Base-by-base conservation (phyloP, 2,888 invertebrate genomes). In the Leptopilina myrica region DNA sequence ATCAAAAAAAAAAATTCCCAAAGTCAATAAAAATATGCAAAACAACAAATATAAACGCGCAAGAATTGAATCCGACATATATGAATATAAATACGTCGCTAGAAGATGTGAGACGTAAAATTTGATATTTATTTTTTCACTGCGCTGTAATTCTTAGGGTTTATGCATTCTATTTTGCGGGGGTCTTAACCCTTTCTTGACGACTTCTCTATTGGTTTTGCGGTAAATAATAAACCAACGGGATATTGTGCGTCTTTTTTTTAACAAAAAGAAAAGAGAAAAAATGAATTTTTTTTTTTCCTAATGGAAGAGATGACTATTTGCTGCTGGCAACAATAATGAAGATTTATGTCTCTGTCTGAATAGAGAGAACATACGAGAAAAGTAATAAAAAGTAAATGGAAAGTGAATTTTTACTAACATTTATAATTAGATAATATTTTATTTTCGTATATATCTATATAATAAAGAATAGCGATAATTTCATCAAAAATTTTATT, bases 51-150 rank as follows among this genome's bases (percentile, higher is more conserved):
- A 49, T 49, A 49, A 49, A 49, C 4, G 20, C 4, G 20, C 15
- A 20, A 69, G 46, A 49, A 46, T 53, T 26, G 4, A 14, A 53
- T 69, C 49, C 26, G 14, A 12, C 73, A 73, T 73, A 26, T 14
- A 65, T 65, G 65, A n/a, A n/a, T 73, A 14, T 2, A 14, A 33
- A n/a, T 5, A 20, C 49, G 12, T 11, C 11, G 49, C 12, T 49
- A 49, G 49, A 49, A 49, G 14, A 56, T 73, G 56, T 26, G 33
- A 56, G 56, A 73, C 73, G 73, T 73, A 56, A 73, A 73, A 73
- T 73, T 73, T 73, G 73, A 73, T 56, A 73, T 73, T 73, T 73
- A 73, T 73, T 73, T 73, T 73, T 73, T 73, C 73, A 56, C 33
- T 9, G n/a, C 14, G 73, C 33, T 73, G 73, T 73, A 73, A 73